Base-by-base conservation (phyloP, 2,888 invertebrate species). In the Pterobdella sp. region DNA sequence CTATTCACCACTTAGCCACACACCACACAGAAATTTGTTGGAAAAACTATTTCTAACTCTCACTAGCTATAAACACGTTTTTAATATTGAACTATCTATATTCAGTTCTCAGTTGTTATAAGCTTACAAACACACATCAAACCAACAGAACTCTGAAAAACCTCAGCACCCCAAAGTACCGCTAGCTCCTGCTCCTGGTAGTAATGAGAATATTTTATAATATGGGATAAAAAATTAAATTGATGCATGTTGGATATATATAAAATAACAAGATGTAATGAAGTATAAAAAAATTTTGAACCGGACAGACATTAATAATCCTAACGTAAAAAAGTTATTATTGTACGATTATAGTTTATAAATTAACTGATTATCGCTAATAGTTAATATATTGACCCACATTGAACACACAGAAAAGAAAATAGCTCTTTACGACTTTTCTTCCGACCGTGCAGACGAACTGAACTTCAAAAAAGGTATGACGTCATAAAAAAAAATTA, bases 351-450 rank as follows among this genome's bases (percentile, higher is more conserved):
- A n/a, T n/a, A n/a, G n/a, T n/a, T n/a, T n/a, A n/a, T n/a, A n/a
- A n/a, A n/a, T n/a, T n/a, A n/a, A n/a, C n/a, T n/a, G n/a, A n/a
- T n/a, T n/a, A n/a, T n/a, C n/a, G n/a, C n/a, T n/a, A n/a, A n/a
- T 22, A 14, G 29, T 22, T 22, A 10, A 22, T 26, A 22, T 10
- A 64, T 26, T 22, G 29, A 64, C 26, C n/a, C n/a, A n/a, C n/a
- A n/a, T n/a, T n/a, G n/a, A n/a, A n/a, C n/a, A n/a, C n/a, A 22
- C 60, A 64, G 72, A 92, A 83, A 90, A 92, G 87, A 94, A 94
- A 73, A 76, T 81, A 74, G 82, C 83, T 22, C 75, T 82, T 70
- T 84, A 82, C 77, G 78, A 80, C 1, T 84, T 84, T 77, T 72
- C 77, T 63, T 81, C 82, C 22, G 81, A 81, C 77, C 79, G 83